Evolutionary conservation across 2,113 vertebrate species (phyloP).

Genomic region (Chrysemys picta): DNA sequence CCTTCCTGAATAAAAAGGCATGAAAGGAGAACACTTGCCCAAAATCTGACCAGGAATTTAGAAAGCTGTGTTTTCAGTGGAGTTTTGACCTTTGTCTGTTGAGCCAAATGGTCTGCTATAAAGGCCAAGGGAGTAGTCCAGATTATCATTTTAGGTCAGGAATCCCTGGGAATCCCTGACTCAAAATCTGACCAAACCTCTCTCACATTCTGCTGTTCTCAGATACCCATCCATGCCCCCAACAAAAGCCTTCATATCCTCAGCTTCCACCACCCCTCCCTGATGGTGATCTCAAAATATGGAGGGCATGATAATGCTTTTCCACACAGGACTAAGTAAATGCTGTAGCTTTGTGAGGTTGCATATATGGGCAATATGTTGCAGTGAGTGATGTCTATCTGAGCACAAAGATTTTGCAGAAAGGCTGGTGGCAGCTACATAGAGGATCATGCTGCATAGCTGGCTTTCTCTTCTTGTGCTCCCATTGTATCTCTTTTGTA

Average conservation of each 20-base stretch:
- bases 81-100: background rate
- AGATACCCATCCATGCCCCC: background rate
- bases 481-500: background rate
- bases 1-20: too few relatives aligned
- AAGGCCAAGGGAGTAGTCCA: background rate
- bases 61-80: accelerated
- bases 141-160: background rate
- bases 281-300: background rate
- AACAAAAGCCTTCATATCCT: background rate
- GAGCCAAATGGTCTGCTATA: background rate
- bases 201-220: background rate
- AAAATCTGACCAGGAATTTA: background rate
- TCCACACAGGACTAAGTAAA: background rate
- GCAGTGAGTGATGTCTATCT: background rate
- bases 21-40: background rate
- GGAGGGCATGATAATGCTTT: accelerated
- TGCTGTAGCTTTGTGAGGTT: background rate
- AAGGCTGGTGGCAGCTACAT: accelerated
- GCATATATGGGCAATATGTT: background rate
- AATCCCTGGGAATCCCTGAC: background rate
- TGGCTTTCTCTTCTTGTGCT: background rate
- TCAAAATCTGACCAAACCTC: background rate
- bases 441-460: background rate
- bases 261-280: background rate
- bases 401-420: background rate